Percentiles rank a stretch among this genome's conserved stretches.
These are phyloP conservation scores for Paradisaea rubra DNA, from an alignment of 2,113 vertebrate genomes.

Conservation along the genomic window DNA sequence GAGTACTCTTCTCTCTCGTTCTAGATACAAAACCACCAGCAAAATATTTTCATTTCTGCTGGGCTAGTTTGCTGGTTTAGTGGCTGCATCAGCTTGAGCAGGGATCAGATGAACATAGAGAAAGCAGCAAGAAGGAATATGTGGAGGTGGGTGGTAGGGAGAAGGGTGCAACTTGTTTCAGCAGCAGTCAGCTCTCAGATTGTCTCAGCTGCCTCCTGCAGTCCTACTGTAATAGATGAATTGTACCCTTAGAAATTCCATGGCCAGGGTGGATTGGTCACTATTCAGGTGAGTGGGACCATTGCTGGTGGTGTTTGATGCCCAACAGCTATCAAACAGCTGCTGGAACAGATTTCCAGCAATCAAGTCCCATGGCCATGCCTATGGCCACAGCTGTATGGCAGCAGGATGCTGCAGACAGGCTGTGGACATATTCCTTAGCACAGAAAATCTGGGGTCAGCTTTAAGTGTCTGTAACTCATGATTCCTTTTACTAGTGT, in stretches of 20 bases:
- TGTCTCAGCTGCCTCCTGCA: neutral
- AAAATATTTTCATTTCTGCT: neutral
- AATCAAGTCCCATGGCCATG: neutral
- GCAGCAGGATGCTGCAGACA: neutral
- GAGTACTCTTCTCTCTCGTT: neutral
- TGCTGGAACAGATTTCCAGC: neutral
- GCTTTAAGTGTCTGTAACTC: neutral
- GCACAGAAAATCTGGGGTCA: neutral
- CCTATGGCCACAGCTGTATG: fast-evolving
- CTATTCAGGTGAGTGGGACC: neutral
- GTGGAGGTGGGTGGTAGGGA: neutral
- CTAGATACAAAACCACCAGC: neutral
- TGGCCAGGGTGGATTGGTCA: neutral
- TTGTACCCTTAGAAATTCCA: neutral
- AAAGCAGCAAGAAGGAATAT: neutral
- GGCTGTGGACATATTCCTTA: neutral
- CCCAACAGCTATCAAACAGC: neutral
- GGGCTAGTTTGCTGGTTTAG: neutral
- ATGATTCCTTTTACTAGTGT: neutral
- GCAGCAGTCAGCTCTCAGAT: neutral
- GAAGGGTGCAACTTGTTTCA: neutral
- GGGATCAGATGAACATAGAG: neutral
- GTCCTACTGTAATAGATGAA: neutral
- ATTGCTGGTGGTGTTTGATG: neutral
- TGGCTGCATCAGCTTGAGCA: neutral